These are phyloP conservation scores for Melanotus villosus DNA, from an alignment of 2,888 invertebrate species.

Conservation along the genomic window DNA sequence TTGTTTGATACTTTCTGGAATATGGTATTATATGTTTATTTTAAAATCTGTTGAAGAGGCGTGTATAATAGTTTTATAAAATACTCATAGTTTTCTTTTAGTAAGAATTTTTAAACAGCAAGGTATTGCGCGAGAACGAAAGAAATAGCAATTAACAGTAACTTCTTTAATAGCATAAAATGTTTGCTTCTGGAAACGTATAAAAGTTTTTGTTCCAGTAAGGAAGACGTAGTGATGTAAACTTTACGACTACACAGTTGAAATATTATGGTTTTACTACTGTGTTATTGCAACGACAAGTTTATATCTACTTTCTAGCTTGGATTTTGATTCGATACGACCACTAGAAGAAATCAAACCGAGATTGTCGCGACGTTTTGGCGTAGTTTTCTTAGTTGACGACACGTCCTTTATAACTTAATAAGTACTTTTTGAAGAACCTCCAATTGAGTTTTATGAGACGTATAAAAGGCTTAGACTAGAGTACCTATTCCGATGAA, in stretches of 20 bases:
- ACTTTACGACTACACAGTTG: constrained; percentile 60
- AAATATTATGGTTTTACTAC: constrained; percentile 61
- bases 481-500: neutral
- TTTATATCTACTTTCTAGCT: constrained; percentile 54
- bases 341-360: constrained; percentile 33
- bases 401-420: constrained; percentile 35
- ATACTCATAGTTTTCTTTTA: no score
- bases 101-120: no score
- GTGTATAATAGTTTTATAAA: no score
- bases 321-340: constrained; percentile 39
- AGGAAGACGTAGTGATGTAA: constrained; percentile 42
- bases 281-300: constrained; percentile 59
- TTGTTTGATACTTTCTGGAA: no score
- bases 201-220: constrained; percentile 38
- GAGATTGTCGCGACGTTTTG: constrained; percentile 40
- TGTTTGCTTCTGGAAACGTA: constrained; percentile 22
- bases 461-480: constrained; percentile 14
- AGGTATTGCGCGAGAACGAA: no score
- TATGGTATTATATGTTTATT: no score
- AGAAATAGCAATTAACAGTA: constrained; percentile 27
- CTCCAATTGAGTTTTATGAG: constrained; percentile 22
- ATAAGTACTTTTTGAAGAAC: constrained; percentile 34
- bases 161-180: constrained; percentile 14
- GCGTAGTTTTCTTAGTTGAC: constrained; percentile 20
- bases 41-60: no score